Conservation (phyloP, 2,113 vertebrate species). For the Pholis gunnellus region DNA sequence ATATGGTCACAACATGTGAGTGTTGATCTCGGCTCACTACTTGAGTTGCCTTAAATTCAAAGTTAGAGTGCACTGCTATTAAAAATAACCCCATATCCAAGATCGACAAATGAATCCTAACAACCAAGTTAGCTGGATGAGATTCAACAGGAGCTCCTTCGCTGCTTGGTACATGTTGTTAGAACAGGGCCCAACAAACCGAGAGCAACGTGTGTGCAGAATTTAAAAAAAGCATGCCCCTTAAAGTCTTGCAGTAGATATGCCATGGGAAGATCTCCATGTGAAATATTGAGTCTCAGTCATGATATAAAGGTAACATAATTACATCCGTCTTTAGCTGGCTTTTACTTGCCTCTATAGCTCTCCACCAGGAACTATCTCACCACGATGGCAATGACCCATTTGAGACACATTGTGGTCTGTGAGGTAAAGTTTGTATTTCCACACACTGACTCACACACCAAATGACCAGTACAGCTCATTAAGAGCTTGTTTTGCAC, state of each 20-base stretch:
- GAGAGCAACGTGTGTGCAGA: not conserved
- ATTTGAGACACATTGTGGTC: constrained; percentile 33
- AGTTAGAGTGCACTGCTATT: not conserved
- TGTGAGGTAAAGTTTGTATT: constrained; percentile 12
- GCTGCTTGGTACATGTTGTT: not conserved
- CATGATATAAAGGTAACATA: not conserved
- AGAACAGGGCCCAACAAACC: not conserved
- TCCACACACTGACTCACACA: constrained; percentile 34
- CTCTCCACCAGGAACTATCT: constrained; percentile 7
- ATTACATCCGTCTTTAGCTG: not conserved
- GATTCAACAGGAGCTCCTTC: not conserved
- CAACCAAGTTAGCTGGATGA: not conserved
- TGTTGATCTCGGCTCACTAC: not conserved
- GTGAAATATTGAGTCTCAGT: not conserved
- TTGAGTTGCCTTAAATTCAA: not conserved
- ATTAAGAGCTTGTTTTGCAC: constrained; percentile 39
- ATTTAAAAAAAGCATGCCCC: not conserved
- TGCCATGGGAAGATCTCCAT: not conserved
- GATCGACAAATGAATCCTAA: not conserved
- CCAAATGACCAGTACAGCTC: constrained; percentile 32
- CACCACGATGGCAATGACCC: constrained; percentile 18
- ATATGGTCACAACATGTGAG: not conserved
- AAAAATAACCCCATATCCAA: not conserved
- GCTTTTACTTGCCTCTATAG: constrained; percentile 8
- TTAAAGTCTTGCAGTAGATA: not conserved